These are phyloP conservation scores for Orchestes rusci DNA, from an alignment of 2,888 invertebrate genomes.

Conservation along the genomic window DNA sequence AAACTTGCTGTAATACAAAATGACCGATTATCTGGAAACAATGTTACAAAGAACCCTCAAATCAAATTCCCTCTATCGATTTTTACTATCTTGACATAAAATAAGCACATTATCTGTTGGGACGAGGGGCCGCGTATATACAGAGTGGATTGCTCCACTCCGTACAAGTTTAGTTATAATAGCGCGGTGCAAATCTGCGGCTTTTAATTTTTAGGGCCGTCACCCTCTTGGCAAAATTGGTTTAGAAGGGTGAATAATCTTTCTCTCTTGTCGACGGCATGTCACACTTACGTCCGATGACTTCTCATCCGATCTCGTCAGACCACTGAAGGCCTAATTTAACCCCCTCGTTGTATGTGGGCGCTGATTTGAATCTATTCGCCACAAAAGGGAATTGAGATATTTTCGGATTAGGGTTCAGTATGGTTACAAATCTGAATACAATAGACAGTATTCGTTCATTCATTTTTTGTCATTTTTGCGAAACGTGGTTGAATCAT, in stretches of 20 bases:
- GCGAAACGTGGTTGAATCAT: no score
- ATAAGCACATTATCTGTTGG: constrained; percentile 22
- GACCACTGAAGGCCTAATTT: constrained; percentile 21
- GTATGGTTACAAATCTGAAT: no score
- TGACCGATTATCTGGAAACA: constrained; percentile 15
- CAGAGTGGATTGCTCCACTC: no score
- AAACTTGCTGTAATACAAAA: no score
- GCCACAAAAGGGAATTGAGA: no score
- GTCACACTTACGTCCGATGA: constrained; percentile 25
- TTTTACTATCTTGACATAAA: constrained; percentile 24
- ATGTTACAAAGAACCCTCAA: constrained; percentile 11
- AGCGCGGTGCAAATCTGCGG: constrained; percentile 43
- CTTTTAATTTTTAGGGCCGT: constrained; percentile 46
- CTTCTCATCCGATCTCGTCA: constrained; percentile 18
- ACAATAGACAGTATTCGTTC: no score
- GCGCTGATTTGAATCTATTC: no score
- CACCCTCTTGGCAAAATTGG: constrained; percentile 40
- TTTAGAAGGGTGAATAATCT: constrained; percentile 45
- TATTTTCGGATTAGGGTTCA: no score
- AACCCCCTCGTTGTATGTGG: constrained; percentile 15
- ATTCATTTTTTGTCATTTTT: no score
- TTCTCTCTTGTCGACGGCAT: constrained; percentile 31
- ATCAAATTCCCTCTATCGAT: constrained; percentile 21
- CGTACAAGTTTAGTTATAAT: constrained; percentile 38
- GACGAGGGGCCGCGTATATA: no score